These are phyloP conservation scores for Eulemur rufifrons DNA, from an alignment of 2,113 vertebrate genomes.

Conservation along the genomic window DNA sequence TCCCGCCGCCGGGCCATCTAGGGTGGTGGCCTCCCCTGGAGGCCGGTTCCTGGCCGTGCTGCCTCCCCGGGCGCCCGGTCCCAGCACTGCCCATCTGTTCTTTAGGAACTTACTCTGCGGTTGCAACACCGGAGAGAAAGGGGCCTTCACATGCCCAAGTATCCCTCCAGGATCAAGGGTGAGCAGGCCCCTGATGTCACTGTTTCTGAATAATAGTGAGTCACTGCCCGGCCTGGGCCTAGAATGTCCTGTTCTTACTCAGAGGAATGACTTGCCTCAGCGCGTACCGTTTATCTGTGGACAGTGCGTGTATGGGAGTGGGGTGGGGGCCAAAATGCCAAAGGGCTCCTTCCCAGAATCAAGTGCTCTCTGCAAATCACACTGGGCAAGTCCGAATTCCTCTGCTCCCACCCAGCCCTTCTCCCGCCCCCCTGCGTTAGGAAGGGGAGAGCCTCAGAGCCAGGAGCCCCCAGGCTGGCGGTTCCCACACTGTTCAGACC, in stretches of 20 bases:
- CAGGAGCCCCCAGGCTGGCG: not conserved
- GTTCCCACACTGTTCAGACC: no score
- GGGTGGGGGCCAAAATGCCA: not conserved
- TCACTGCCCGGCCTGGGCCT: not conserved
- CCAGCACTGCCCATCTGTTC: not conserved
- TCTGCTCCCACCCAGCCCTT: not conserved
- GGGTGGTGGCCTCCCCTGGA: not conserved
- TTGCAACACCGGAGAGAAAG: not conserved
- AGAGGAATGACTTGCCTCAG: not conserved
- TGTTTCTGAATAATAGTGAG: not conserved
- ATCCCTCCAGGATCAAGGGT: not conserved
- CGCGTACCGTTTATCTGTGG: not conserved
- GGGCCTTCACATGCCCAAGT: not conserved
- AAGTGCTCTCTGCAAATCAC: not conserved
- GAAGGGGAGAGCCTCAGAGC: not conserved
- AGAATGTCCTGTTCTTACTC: not conserved
- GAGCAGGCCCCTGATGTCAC: not conserved
- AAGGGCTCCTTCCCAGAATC: not conserved
- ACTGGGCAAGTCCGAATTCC: rapidly evolving
- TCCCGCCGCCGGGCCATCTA: not conserved
- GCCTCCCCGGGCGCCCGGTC: not conserved
- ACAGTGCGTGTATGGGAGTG: rapidly evolving
- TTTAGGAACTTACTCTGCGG: not conserved
- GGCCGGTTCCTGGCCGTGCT: not conserved
- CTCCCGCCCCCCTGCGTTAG: rapidly evolving